Evolutionary conservation across 1,140 invertebrate species (phyloP).

Genomic region (Aleiodes sp.): DNA sequence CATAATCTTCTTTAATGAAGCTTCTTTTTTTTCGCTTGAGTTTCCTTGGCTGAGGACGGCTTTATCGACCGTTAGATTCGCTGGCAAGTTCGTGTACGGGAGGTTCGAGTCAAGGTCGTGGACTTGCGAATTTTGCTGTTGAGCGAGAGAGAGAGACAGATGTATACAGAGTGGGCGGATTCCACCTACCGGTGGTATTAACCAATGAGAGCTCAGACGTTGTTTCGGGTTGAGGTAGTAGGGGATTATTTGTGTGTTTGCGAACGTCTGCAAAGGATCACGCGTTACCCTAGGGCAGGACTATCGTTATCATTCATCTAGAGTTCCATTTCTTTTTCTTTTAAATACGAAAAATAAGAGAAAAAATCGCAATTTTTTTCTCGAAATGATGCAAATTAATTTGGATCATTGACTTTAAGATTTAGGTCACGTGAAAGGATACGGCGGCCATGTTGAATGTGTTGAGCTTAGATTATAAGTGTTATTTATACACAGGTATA

Average conservation of each 20-base stretch:
- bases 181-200: not conserved
- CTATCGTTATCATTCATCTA: conserved; percentile 24
- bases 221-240: conserved; percentile 20
- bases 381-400: no score
- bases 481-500: not conserved
- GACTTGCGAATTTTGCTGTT: conserved; percentile 40
- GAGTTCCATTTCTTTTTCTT: no score
- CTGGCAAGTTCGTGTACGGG: not conserved
- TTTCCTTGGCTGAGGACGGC: conserved; percentile 9
- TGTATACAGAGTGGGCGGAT: conserved; percentile 16
- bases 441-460: not conserved
- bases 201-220: conserved; percentile 13
- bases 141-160: not conserved
- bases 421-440: conserved; percentile 14
- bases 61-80: conserved; percentile 41
- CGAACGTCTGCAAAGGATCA: conserved; percentile 49
- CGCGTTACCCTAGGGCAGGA: conserved; percentile 62
- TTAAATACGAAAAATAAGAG: not conserved
- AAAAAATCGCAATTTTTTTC: not conserved
- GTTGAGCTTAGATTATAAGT: not conserved
- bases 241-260: not conserved
- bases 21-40: not conserved
- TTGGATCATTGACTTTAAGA: not conserved
- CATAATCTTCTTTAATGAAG: no score
- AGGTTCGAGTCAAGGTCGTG: conserved; percentile 41